A percentile compares a stretch with the other conserved stretches of the same genome.
Evolutionary conservation across 2,113 vertebrate species (phyloP).

Genomic region (Poecile atricapillus): DNA sequence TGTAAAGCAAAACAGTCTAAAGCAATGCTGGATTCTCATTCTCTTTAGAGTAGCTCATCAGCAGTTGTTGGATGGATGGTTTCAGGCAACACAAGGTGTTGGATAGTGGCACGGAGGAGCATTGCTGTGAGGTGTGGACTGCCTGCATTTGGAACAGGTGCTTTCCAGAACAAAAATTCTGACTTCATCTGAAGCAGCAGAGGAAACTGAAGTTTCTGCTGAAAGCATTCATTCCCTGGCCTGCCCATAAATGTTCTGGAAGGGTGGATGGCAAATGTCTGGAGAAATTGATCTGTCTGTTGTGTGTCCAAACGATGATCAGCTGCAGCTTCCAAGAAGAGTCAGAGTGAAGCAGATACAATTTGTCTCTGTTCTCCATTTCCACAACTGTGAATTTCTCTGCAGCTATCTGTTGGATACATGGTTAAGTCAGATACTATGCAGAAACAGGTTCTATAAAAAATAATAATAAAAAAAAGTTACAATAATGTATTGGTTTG

Average conservation of each 20-base stretch:
- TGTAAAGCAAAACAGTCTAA: background rate
- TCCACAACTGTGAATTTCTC: background rate
- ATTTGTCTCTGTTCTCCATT: background rate
- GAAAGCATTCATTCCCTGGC: background rate
- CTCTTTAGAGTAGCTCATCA: background rate
- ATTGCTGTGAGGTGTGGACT: background rate
- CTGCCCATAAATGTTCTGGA: background rate
- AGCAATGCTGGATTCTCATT: background rate
- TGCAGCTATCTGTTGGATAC: background rate
- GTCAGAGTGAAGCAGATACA: background rate
- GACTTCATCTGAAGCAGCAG: background rate
- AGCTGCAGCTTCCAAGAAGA: background rate
- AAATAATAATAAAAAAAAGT: slow-evolving; percentile 34
- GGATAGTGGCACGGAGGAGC: background rate
- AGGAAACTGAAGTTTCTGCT: background rate
- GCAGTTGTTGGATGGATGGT: background rate
- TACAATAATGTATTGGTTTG: background rate
- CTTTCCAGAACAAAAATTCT: background rate
- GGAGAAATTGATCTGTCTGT: background rate
- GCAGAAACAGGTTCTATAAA: slow-evolving; percentile 32
- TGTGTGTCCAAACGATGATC: background rate
- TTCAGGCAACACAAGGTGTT: background rate
- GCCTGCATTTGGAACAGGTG: background rate
- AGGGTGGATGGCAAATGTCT: background rate
- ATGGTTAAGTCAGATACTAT: background rate